Evolutionary conservation across 2,888 invertebrate species (phyloP), one percentile per base, ranked within the genome.

Genomic region (Hoplodrina ambigua): DNA sequence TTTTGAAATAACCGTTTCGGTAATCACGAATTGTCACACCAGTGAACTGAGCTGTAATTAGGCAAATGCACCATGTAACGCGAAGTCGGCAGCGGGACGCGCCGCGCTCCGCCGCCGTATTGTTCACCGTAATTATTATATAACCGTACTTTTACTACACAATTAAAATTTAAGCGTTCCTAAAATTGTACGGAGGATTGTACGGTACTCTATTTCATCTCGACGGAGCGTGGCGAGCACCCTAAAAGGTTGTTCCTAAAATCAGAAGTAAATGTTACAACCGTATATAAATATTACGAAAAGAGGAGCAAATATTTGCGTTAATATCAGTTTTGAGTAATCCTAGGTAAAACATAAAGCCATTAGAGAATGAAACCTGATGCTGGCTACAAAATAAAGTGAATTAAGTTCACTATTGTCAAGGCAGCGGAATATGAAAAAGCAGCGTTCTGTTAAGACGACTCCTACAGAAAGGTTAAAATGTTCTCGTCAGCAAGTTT

Each of bases 141-240:
- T 94, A 94, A 94, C 92, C 92, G 91, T 92, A 92, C 93, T 94
- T 95, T 96, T 94, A 96, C 92, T 91, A 91, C 91, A 91, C 94
- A 93, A 93, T 96, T 94, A 94, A 96, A 96, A 93, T 94, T 94
- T 93, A 95, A 96, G 90, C 90, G 93, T 90, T 92, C 92, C 91
- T 94, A 92, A 94, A 96, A 94, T 93, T 91, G 89, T 91, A 90
- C 86, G 87, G 88, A 89, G 90, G 89, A 90, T 91, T 92, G 88
- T 89, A 89, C 89, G 87, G 89, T 92, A 90, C 90, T 91, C 87
- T 93, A 92, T 91, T 92, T 92, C 89, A 91, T 91, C 87, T 90
- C 86, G 87, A 90, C 91, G 89, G 88, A 92, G 90, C 93, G 90
- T 89, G 85, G 88, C 89, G 83, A 88, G 88, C 83, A 85, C 86